Conservation (phyloP, 2,888 invertebrate species). For the Hirtodrosophila histrioides region DNA sequence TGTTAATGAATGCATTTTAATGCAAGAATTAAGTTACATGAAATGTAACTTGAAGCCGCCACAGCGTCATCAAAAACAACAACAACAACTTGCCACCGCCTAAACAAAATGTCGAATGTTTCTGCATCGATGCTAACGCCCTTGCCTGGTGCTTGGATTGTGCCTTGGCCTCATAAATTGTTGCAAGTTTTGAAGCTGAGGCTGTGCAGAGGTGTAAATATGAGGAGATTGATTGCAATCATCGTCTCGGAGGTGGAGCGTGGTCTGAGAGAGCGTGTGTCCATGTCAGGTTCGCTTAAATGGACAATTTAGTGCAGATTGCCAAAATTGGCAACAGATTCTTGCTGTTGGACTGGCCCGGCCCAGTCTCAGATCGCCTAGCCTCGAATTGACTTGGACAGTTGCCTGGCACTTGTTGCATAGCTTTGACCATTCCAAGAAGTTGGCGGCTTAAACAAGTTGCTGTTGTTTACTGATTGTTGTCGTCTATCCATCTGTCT, state of each 20-base stretch:
- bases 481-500: neutral
- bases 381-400: conserved; percentile 24
- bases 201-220: conserved; percentile 67
- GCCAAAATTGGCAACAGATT: conserved; percentile 71
- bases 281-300: conserved; percentile 63
- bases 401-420: conserved; percentile 52
- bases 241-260: conserved; percentile 19
- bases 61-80: conserved; percentile 46
- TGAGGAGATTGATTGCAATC: conserved; percentile 73
- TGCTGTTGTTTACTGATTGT: conserved; percentile 33
- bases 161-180: conserved; percentile 74
- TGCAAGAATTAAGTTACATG: conserved; percentile 82
- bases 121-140: conserved; percentile 76
- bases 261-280: conserved; percentile 18
- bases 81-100: conserved; percentile 47
- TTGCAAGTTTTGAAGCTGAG: conserved; percentile 19
- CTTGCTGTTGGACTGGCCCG: conserved; percentile 43
- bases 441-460: conserved; percentile 50
- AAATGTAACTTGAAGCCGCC: conserved; percentile 67
- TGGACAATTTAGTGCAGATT: conserved; percentile 78
- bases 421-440: conserved; percentile 71
- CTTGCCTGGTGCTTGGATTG: conserved; percentile 51
- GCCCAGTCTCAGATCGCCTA: conserved; percentile 34
- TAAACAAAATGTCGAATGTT: conserved; percentile 58
- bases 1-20: conserved; percentile 81